Evolutionary conservation across 2,888 invertebrate species (phyloP), one percentile per base, ranked within the genome.

Genomic region (Listrodromus nycthemerus): DNA sequence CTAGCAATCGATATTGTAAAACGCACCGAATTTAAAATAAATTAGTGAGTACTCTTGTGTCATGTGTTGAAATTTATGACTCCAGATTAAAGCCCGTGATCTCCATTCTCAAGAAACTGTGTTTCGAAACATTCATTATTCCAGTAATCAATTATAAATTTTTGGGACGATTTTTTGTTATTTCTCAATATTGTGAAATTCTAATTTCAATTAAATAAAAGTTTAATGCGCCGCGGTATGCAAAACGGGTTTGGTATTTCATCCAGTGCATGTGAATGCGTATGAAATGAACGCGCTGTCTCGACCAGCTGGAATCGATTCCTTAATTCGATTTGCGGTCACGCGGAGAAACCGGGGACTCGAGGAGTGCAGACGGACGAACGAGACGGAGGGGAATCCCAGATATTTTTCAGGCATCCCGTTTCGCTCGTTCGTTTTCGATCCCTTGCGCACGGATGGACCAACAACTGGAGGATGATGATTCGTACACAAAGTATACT

Each of bases 291-390:
- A 65, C 63, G 80, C 77, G 37, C 82, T 77, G 79, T 81, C 80
- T 37, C 69, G 80, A 50, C 45, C 80, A 52, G 83, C 76, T 86
- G 87, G 86, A 90, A 91, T 92, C 88, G 90, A 90, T 91, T 90
- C 85, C 88, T 86, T 88, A 88, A 91, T 90, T 91, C 89, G 91
- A 91, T 92, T 90, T 91, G 89, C 89, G 90, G 90, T 91, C 92
- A 87, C 88, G 88, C 86, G 88, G 89, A 67, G 73, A 89, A 71
- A 80, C 80, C 82, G 75, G 78, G 82, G 85, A 86, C 76, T 74
- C 80, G 80, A 80, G 85, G 65, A 63, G 79, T 63, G 58, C 81
- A 69, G 65, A 71, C 71, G 45, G 69, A 50, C 78, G 61, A 61
- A 13, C 41, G 48, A 58, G 69, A 76, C 48, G 75, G 76, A 76